These are phyloP conservation scores for Gallinago media DNA, from an alignment of 2,113 vertebrate genomes.

Conservation along the genomic window DNA sequence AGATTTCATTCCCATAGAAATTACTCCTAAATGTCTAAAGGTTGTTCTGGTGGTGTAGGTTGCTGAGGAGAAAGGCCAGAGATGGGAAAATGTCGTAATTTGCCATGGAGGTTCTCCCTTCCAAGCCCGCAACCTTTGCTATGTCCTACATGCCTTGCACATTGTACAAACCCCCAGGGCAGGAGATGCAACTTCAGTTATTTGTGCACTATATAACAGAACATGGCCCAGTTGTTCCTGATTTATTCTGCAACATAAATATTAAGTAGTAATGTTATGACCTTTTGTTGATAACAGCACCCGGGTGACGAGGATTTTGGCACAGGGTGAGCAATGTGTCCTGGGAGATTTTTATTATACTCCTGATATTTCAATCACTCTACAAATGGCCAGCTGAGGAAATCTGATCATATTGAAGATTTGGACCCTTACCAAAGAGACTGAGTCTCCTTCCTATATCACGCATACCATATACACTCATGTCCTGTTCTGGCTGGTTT, in stretches of 20 bases:
- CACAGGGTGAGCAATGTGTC: not conserved
- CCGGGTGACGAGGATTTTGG: not conserved
- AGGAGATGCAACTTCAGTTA: not conserved
- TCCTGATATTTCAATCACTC: not conserved
- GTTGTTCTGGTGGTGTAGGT: not conserved
- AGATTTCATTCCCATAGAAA: not conserved
- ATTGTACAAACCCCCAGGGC: not conserved
- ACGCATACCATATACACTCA: not conserved
- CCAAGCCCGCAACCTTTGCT: not conserved
- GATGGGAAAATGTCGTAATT: not conserved
- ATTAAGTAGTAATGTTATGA: not conserved
- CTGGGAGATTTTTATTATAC: not conserved
- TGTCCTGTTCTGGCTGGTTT: not conserved
- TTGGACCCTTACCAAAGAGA: not conserved
- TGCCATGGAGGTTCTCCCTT: not conserved
- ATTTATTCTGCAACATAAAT: not conserved
- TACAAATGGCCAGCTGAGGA: slow-evolving; percentile 5
- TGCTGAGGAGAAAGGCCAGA: not conserved
- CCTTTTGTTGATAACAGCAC: not conserved
- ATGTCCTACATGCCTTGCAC: not conserved
- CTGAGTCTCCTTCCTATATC: not conserved
- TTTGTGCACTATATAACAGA: not conserved
- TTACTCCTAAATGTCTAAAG: not conserved
- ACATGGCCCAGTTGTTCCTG: not conserved
- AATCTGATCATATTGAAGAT: not conserved